These are phyloP conservation scores for Rallus limicola DNA, from an alignment of 2,113 vertebrate genomes.

Conservation along the genomic window DNA sequence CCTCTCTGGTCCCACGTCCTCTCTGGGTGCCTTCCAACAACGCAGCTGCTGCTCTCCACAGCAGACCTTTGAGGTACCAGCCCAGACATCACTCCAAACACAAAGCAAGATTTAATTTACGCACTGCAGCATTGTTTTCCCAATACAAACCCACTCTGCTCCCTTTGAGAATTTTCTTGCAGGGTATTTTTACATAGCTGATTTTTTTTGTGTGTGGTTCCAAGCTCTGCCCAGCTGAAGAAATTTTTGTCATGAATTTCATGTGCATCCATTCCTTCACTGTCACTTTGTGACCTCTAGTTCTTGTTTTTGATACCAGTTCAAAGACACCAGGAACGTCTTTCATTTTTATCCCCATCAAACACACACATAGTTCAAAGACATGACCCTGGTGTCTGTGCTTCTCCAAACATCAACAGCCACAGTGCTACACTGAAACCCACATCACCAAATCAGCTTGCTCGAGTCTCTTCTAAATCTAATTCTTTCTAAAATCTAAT, in stretches of 20 bases:
- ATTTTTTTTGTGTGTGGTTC: neutral
- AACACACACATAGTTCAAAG: slow-evolving; percentile 26
- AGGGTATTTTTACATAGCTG: neutral
- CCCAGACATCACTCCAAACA: neutral
- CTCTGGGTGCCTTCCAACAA: neutral
- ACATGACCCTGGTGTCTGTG: slow-evolving; percentile 10
- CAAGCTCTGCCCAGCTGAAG: neutral
- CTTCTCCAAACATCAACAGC: slow-evolving; percentile 13
- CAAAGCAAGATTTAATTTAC: neutral
- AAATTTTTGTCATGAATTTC: neutral
- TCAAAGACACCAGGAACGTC: slow-evolving; percentile 10
- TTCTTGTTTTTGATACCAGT: slow-evolving; percentile 17
- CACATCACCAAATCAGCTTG: neutral
- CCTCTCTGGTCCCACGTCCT: neutral
- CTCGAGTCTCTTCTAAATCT: neutral
- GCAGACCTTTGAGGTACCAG: neutral
- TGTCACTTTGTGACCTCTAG: slow-evolving; percentile 17
- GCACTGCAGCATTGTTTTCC: neutral
- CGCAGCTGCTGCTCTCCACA: neutral
- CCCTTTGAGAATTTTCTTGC: neutral
- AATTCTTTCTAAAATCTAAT: slow-evolving; percentile 39
- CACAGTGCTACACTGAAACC: neutral
- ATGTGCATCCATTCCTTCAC: neutral
- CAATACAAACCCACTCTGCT: neutral
- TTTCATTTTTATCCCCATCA: slow-evolving; percentile 54